These are phyloP conservation scores for Xenopus borealis DNA, from an alignment of 2,113 vertebrate genomes.

Conservation along the genomic window DNA sequence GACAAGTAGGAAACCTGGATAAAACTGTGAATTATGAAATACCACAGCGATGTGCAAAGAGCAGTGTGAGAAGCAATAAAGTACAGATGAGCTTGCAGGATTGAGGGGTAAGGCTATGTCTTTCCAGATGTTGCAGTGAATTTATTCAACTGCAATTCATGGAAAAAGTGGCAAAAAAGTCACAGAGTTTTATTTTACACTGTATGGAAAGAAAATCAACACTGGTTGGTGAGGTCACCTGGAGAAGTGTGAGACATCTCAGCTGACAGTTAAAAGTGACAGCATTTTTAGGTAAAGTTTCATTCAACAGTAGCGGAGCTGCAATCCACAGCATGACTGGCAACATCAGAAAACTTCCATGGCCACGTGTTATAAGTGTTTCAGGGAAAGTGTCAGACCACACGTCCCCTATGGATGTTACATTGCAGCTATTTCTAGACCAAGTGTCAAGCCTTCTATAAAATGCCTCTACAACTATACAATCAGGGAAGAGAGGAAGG, in stretches of 20 bases:
- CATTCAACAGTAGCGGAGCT: background rate
- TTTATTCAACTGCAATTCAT: background rate
- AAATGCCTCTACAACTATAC: constrained; percentile 12
- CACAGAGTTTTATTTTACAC: background rate
- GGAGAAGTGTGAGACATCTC: background rate
- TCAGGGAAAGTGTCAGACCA: background rate
- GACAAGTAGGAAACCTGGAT: background rate
- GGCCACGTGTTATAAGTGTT: constrained; percentile 19
- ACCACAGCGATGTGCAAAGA: background rate
- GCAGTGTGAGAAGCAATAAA: too few relatives aligned
- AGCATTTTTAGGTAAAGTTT: background rate
- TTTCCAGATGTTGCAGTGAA: too few relatives aligned
- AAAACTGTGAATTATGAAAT: background rate
- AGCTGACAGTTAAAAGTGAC: background rate
- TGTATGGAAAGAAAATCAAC: background rate
- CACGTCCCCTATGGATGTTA: constrained; percentile 21
- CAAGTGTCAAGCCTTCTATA: constrained; percentile 24
- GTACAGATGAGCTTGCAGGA: too few relatives aligned
- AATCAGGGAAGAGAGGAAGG: constrained; percentile 23
- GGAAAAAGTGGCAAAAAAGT: background rate
- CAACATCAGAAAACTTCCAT: background rate
- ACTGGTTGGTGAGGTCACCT: background rate
- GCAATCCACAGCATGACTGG: constrained; percentile 4
- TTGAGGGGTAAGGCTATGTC: background rate
- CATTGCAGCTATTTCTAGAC: constrained; percentile 35